Percentiles rank a stretch among this genome's conserved stretches.
phyloP scores from a whole-genome alignment of 2,797 vertebrate species.

The Pipistrellus pipistrellus region DNA sequence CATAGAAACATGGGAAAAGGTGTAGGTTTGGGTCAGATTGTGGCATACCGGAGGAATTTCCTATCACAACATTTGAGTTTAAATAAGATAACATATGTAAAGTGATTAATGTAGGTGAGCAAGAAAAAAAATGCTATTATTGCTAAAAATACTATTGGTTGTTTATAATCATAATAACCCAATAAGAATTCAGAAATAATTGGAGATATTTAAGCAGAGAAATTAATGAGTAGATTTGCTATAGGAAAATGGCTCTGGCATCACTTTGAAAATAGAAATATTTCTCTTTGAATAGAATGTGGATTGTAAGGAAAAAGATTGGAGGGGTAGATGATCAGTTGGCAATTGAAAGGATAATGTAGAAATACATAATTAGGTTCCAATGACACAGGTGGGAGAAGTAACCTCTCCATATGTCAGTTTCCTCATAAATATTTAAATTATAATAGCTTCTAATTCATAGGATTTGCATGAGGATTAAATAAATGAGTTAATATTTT shows the following conservation, averaged over 20 bases:
- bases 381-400: background rate
- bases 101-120: background rate
- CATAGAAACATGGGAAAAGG: background rate
- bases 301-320: background rate
- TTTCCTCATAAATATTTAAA: conserved; percentile 2
- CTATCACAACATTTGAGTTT: background rate
- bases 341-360: background rate
- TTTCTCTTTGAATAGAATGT: background rate
- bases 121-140: background rate
- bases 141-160: conserved; percentile 11
- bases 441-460: background rate
- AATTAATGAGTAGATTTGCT: background rate
- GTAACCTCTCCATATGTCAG: background rate
- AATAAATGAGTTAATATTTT: background rate
- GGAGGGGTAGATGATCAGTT: background rate
- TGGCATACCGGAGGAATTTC: background rate
- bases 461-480: background rate
- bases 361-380: background rate
- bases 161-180: conserved; percentile 32
- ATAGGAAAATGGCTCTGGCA: background rate
- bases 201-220: conserved; percentile 34
- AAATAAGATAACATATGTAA: background rate
- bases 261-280: background rate
- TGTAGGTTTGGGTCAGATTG: background rate
- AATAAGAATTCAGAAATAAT: background rate